phyloP scores from a whole-genome alignment of 2,888 invertebrate species.

The Ellobium chinense region DNA sequence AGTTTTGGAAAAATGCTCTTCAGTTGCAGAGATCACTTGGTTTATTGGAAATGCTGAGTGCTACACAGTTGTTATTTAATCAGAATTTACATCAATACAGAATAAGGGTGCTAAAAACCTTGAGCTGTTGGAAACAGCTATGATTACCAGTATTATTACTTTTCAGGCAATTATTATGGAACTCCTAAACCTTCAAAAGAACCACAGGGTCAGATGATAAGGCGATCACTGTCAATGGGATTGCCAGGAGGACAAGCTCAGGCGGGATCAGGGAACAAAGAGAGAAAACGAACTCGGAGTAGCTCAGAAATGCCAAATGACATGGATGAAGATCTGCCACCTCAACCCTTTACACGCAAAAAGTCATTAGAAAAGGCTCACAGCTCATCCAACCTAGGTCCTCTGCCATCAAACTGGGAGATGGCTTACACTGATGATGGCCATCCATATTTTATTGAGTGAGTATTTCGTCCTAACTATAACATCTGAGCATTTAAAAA shows the following conservation, averaged over 20 bases:
- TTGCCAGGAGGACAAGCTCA: slow-evolving; percentile 48
- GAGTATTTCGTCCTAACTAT: too few species aligned
- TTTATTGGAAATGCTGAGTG: too few species aligned
- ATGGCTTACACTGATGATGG: slow-evolving; percentile 97
- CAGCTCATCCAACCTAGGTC: slow-evolving; percentile 84
- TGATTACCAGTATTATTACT: too few species aligned
- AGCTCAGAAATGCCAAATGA: slow-evolving; percentile 81
- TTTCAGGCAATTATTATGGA: slow-evolving; percentile 83
- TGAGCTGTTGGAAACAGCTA: too few species aligned
- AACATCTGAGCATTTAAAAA: too few species aligned
- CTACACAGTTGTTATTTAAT: too few species aligned
- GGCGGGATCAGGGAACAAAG: slow-evolving; percentile 78
- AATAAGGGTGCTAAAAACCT: too few species aligned
- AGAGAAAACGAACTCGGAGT: slow-evolving; percentile 81
- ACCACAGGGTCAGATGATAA: slow-evolving; percentile 66
- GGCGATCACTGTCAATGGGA: slow-evolving; percentile 72
- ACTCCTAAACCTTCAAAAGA: slow-evolving; percentile 82
- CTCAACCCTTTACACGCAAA: slow-evolving; percentile 61
- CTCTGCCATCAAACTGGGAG: slow-evolving; percentile 97
- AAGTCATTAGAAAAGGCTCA: slow-evolving; percentile 72
- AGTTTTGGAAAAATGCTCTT: too few species aligned
- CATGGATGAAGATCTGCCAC: slow-evolving; percentile 58
- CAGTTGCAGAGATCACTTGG: too few species aligned
- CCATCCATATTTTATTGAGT: slow-evolving; percentile 97
- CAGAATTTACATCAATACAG: too few species aligned